Base-by-base conservation (phyloP, 1,140 invertebrate species). In the Pristionchus pacificus region DNA sequence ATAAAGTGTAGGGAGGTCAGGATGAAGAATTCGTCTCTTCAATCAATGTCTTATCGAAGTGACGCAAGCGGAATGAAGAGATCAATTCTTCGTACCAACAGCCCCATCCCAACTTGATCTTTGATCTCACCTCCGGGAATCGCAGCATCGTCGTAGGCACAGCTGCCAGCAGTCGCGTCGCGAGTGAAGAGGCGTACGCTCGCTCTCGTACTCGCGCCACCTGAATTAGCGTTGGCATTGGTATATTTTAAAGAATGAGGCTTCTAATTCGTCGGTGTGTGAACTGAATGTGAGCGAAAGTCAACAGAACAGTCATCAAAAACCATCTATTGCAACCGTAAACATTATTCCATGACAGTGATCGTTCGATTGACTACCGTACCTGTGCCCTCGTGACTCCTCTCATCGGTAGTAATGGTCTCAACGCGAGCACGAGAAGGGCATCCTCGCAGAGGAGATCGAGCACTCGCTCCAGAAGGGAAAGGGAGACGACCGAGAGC, bases 381-480 rank as follows among this genome's bases (percentile, higher is more conserved):
- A 66, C 14, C 30, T 66, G 65, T 29, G 32, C 31, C 2, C 65
- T 38, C 3, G 59, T 70, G 10, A 60, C 63, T 25, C 66, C 31
- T 49, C 38, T 49, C 27, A 61, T 62, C 27, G 71, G 69, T 19
- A 73, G 71, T 27, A 73, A 60, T 6, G 33, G 68, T 3, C 65
- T 32, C 25, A 73, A 57, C 1, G 64, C 64, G 13, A 73, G 71
- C 13, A 69, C 65, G 2, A 73, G 31, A 91, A 97, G 93, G n/a
- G 97, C 88, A 84, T 98, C 95, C 86, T 98, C 95, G 85, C 93
- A 97, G 83, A 95, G 93, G 58, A 97, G 85, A 78, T 93, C 90
- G 29, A 97, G 87, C 65, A 98, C 85, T 0, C 93, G 95, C 84
- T 93, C 90, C 83, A 98, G 92, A 10, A 98, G 82, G 0, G 91